phyloP scores from a whole-genome alignment of 2,797 vertebrate species.

The Micromesistius poutassou region DNA sequence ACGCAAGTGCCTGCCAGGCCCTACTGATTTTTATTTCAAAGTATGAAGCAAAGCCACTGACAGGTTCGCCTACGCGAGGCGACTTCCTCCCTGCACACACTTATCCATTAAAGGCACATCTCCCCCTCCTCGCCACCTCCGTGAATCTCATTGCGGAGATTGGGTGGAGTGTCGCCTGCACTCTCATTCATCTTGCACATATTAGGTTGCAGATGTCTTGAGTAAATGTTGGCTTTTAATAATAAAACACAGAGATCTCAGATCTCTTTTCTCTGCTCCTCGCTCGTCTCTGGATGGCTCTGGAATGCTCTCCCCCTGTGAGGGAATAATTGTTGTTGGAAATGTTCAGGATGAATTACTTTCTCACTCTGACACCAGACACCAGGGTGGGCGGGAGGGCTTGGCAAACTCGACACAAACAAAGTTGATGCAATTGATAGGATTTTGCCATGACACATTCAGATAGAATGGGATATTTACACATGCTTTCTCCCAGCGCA shows the following conservation, averaged over 20 bases:
- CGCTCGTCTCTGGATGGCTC: slow-evolving; percentile 59
- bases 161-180: slow-evolving; percentile 56
- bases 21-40: slow-evolving; percentile 57
- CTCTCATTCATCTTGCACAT: slow-evolving; percentile 60
- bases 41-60: slow-evolving; percentile 45
- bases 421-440: slow-evolving; percentile 4
- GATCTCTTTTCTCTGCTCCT: slow-evolving; percentile 44
- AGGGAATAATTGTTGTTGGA: slow-evolving; percentile 56
- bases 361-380: slow-evolving; percentile 19
- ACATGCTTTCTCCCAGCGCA: background rate
- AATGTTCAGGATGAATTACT: slow-evolving; percentile 53
- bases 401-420: slow-evolving; percentile 19
- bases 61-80: slow-evolving; percentile 46
- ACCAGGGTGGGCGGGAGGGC: background rate
- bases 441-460: background rate
- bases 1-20: background rate
- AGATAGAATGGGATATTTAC: background rate
- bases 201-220: slow-evolving; percentile 66
- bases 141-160: slow-evolving; percentile 66
- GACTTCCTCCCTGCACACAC: slow-evolving; percentile 30
- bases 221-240: slow-evolving; percentile 70
- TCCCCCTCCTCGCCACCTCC: background rate
- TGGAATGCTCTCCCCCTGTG: slow-evolving; percentile 52
- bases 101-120: slow-evolving; percentile 48
- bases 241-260: slow-evolving; percentile 61